These are phyloP conservation scores for Eudasyphora cyanicolor DNA, from an alignment of 2,888 invertebrate species.

Conservation along the genomic window DNA sequence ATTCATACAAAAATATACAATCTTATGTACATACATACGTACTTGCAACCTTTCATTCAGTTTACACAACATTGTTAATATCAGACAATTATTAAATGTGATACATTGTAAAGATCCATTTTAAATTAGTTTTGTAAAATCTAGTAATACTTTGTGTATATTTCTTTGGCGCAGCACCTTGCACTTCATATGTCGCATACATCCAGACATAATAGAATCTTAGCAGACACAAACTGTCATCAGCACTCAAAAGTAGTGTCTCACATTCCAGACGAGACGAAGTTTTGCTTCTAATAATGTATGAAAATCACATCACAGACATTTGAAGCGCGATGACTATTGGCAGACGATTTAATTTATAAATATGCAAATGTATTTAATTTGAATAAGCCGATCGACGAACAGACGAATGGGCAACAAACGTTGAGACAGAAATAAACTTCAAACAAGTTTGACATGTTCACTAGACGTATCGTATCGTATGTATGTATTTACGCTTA, in stretches of 20 bases:
- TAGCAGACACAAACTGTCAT: no score
- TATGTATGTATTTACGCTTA: no score
- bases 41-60: no score
- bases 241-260: background rate
- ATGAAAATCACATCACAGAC: conserved; percentile 19
- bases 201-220: no score
- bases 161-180: no score
- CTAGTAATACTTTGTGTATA: no score
- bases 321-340: background rate
- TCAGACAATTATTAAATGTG: background rate
- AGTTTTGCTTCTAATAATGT: background rate
- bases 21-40: no score
- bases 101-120: background rate
- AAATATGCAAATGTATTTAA: conserved; percentile 4
- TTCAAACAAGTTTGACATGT: background rate
- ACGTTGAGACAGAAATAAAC: background rate
- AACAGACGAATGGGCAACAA: background rate
- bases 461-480: no score
- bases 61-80: no score
- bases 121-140: background rate
- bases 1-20: no score
- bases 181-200: no score
- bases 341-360: conserved; percentile 2
- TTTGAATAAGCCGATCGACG: background rate
- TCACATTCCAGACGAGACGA: background rate